Base-by-base conservation (phyloP, 2,888 invertebrate species). In the Tricholauxania praeusta region DNA sequence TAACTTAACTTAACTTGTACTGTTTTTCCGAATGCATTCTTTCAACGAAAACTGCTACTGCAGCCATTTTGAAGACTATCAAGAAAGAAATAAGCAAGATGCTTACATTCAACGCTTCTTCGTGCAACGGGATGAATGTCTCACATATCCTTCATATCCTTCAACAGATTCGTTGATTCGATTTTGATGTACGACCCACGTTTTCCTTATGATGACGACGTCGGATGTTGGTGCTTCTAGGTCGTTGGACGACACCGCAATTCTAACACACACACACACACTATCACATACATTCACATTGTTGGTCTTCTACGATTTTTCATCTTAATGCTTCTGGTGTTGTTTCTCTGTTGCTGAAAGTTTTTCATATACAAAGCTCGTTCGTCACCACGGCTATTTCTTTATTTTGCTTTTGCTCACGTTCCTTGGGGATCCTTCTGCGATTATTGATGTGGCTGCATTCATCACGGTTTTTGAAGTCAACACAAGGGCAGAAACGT, bases 381-480 rank as follows among this genome's bases (percentile, higher is more conserved):
- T 28, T 17, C 51, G 22, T 72, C 77, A 76, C 71, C 75, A 78
- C 28, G 12, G 22, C 28, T 10, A 75, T 77, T 78, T 67, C 71
- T 76, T 73, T 68, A 64, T 72, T 72, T 76, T 79, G 79, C 71
- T 77, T 75, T 75, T 74, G 62, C 73, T 63, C 66, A 57, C 15
- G 51, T 28, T 39, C 60, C 15, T n/a, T 62, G 28, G 22, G 39
- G 32, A 53, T 47, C n/a, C 65, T 47, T 48, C 17, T 72, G 47
- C 68, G 75, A 74, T 79, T 78, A 78, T 78, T 78, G 75, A 79
- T 79, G 77, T 69, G 73, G 62, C 72, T 76, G 76, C 76, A 79
- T 78, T 77, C 76, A 77, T 79, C 78, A 76, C 55, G 69, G 72
- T 72, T 39, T 73, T 55, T 70, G 71, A 76, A 74, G 75, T 47